Percentiles rank a stretch among this genome's conserved stretches.
Evolutionary conservation across 2,797 vertebrate species (phyloP).

Genomic region (Gymnopithys bicolor): DNA sequence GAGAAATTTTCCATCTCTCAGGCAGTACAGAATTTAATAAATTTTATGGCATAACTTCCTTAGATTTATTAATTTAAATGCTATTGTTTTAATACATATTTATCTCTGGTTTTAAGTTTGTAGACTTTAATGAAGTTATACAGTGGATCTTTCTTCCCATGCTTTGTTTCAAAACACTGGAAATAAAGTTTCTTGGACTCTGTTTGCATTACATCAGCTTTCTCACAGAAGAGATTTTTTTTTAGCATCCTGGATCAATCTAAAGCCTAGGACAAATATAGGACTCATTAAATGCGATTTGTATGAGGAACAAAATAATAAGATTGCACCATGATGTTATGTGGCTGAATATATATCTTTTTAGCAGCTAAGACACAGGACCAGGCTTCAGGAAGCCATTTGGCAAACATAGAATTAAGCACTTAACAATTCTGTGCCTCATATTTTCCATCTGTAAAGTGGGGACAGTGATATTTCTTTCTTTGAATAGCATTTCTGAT

Average conservation of each 20-base stretch:
- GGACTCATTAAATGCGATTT: conserved; percentile 41
- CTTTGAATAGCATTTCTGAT: conserved; percentile 37
- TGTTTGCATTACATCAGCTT: conserved; percentile 7
- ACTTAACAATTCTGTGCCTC: conserved; percentile 7
- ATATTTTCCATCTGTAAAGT: conserved; percentile 45
- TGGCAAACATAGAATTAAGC: conserved; percentile 38
- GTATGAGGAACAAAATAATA: conserved; percentile 23
- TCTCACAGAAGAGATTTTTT: not conserved
- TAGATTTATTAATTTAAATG: not conserved
- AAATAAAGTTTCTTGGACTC: conserved; percentile 19
- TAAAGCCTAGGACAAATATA: conserved; percentile 36
- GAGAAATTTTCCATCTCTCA: not conserved
- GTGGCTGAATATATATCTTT: conserved; percentile 9
- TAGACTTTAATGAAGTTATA: not conserved
- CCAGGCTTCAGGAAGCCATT: conserved; percentile 32
- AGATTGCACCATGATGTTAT: not conserved
- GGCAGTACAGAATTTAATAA: not conserved
- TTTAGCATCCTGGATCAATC: conserved; percentile 14
- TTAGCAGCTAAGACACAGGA: not conserved
- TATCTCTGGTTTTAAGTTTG: not conserved
- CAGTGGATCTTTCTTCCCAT: not conserved
- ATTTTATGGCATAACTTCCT: not conserved
- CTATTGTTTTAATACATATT: not conserved
- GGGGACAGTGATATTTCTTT: conserved; percentile 4
- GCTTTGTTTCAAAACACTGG: not conserved